Evolutionary conservation across 2,888 invertebrate genomes (phyloP), one percentile per base, ranked within the genome.

Genomic region (Hydraecia micacea): DNA sequence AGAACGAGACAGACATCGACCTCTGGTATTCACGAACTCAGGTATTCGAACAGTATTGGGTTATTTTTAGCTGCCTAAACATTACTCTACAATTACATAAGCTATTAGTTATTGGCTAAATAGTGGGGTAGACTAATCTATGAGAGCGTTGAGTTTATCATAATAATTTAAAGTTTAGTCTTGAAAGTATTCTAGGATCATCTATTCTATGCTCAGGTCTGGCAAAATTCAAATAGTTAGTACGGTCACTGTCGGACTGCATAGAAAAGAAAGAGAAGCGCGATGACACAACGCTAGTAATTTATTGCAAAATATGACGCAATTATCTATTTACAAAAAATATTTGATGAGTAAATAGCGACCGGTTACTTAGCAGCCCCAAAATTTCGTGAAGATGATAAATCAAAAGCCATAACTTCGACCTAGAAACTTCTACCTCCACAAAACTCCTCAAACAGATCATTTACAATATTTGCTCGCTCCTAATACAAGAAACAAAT

Each of bases 91-190:
- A 72, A 21, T 21, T 7, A 55, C 52, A 65, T n/a, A 21, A 15
- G 58, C 46, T 69, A 71, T 65, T 75, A 65, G 66, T 67, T 65
- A 66, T 73, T 67, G 36, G 32, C 52, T 63, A 60, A 63, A 73
- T 81, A 70, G 70, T 32, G 58, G 25, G 9, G n/a, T 63, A 81
- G 77, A 84, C 81, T 81, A 81, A 84, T 84, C 70, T 75, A 39
- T 72, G 28, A 60, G 67, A 21, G 28, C 72, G 13, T 72, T 73
- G 67, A 60, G 74, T 55, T 62, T 75, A 80, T 84, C 52, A 58
- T 77, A 74, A 81, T 75, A 77, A n/a, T 71, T 60, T 58, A 21
- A 2, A 21, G 32, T 49, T 58, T 15, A 21, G 11, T 36, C 3
- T 75, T 58, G 13, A n/a, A 42, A 69, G 36, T 13, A 32, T 72